A percentile compares a stretch with the other conserved stretches of the same genome.
phyloP scores from a whole-genome alignment of 2,797 vertebrate genomes.

The Manis crassicaudata region DNA sequence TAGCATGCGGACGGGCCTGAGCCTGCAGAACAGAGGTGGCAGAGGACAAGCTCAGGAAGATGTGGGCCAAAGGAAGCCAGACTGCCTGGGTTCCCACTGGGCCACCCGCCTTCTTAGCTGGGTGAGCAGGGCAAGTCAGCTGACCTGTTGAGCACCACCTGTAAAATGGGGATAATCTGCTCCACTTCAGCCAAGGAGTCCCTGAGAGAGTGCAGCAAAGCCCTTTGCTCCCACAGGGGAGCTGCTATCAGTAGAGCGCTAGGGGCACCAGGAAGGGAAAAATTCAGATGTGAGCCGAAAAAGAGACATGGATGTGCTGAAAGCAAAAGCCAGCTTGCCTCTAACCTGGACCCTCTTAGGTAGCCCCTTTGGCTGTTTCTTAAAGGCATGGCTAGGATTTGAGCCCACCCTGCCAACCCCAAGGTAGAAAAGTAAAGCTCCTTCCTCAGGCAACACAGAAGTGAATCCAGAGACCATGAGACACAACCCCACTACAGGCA shows the following conservation, averaged over 20 bases:
- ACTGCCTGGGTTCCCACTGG: neutral
- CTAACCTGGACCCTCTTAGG: neutral
- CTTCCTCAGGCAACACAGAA: neutral
- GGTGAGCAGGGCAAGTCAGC: neutral
- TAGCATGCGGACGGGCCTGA: neutral
- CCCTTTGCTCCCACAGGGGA: accelerated
- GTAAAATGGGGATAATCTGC: neutral
- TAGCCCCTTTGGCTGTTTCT: neutral
- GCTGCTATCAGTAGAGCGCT: neutral
- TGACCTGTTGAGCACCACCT: neutral
- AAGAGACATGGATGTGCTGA: neutral
- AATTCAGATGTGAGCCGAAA: neutral
- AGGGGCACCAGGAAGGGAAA: neutral
- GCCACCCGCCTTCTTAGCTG: neutral
- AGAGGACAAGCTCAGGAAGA: neutral
- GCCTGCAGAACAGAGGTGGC: neutral
- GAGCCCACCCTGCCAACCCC: neutral
- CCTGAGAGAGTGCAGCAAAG: neutral
- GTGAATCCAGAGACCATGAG: neutral
- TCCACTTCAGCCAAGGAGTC: neutral
- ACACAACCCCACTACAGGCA: neutral
- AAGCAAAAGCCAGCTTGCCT: neutral
- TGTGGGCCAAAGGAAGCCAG: neutral
- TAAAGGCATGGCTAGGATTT: neutral
- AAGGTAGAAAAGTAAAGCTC: neutral